Conservation (phyloP, 2,797 vertebrate genomes). For the Cottoperca gobio region DNA sequence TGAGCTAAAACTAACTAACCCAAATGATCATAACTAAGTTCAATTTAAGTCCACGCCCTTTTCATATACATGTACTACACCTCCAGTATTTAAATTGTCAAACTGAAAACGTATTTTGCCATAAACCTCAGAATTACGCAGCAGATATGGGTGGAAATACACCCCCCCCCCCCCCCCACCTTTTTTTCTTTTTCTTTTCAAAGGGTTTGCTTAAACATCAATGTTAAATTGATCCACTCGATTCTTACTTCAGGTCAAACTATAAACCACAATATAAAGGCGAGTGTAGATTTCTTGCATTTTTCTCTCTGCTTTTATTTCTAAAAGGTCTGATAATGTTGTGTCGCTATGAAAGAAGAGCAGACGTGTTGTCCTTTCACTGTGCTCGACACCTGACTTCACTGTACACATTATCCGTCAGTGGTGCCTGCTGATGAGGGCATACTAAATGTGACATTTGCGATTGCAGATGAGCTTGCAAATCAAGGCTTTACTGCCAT, state of each 20-base stretch:
- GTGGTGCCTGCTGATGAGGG: conserved; percentile 58
- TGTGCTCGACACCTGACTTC: conserved; percentile 50
- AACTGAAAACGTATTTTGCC: too few species aligned
- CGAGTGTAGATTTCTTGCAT: too few species aligned
- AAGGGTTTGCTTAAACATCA: neutral
- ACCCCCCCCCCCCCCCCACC: too few species aligned
- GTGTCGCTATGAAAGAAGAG: conserved; percentile 26
- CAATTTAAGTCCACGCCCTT: too few species aligned
- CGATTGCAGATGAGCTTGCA: conserved; percentile 81
- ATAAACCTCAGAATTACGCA: too few species aligned
- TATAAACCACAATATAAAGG: neutral
- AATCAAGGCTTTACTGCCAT: conserved; percentile 82
- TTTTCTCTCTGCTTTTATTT: neutral
- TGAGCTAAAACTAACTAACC: neutral
- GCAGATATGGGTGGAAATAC: too few species aligned
- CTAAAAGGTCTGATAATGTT: conserved; percentile 8
- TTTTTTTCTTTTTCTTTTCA: neutral
- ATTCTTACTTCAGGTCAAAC: neutral
- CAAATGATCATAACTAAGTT: neutral
- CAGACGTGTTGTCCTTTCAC: conserved; percentile 50
- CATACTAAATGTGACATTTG: conserved; percentile 78
- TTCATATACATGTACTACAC: too few species aligned
- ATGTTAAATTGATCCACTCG: conserved; percentile 1
- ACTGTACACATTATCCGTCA: conserved; percentile 49
- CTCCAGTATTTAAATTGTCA: too few species aligned